Evolutionary conservation across 2,113 vertebrate genomes (phyloP).

Genomic region (Eulacestoma nigropectus): DNA sequence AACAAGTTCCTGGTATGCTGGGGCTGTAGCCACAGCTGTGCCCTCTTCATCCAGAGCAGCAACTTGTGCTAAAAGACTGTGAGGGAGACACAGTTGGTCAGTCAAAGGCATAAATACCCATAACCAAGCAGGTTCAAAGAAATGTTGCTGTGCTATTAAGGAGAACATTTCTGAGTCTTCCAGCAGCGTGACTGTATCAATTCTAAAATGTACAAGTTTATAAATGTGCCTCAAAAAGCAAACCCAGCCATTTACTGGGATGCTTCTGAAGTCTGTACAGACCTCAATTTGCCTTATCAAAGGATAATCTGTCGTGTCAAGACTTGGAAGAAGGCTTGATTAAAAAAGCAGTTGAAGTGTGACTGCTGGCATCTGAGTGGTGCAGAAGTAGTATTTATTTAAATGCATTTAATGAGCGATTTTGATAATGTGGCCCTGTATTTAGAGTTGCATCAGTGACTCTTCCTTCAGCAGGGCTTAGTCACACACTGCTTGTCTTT

Average conservation of each 20-base stretch:
- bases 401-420: neutral
- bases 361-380: neutral
- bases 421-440: neutral
- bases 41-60: neutral
- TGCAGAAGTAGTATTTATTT: neutral
- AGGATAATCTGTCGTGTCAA: neutral
- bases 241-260: neutral
- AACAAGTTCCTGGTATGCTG: neutral
- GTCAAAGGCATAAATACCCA: neutral
- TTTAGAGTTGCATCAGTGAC: neutral
- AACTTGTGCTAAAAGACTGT: neutral
- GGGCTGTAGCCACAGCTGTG: neutral
- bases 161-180: neutral
- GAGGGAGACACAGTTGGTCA: neutral
- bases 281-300: neutral
- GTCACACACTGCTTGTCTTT: neutral
- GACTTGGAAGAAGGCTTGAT: neutral
- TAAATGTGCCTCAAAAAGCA: neutral
- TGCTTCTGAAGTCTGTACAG: neutral
- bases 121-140: neutral
- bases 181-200: neutral
- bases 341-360: neutral
- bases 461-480: neutral
- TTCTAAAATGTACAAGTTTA: neutral
- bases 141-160: neutral